Base-by-base conservation (phyloP, 2,113 vertebrate species). In the Scomber colias region DNA sequence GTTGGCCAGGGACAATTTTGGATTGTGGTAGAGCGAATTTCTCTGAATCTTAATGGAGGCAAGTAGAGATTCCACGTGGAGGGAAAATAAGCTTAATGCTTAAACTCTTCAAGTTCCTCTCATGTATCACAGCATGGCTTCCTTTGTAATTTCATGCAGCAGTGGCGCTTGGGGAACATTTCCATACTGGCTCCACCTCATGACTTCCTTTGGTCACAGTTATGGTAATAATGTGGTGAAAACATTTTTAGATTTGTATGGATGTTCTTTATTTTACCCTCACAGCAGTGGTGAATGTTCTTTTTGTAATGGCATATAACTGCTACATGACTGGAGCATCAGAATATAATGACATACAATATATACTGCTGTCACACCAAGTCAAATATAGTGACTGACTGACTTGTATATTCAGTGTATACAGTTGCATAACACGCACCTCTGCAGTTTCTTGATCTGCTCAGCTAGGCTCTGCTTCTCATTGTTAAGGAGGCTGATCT, bases 361-460 rank as follows among this genome's bases (percentile, higher is more conserved):
- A 35, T 5, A 35, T 35, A 5, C 14, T 16, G 14, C 49, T 9
- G 5, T 35, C 44, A 14, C 31, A 53, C 27, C 44, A 50, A 49
- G 30, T 31, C 14, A 48, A 4, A 62, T 7, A 16, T 27, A 17
- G 2, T 40, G 50, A 66, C n/a, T 53, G 11, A 30, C 30, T 55
- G 10, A 74, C 27, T 17, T 19, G 12, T 55, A n/a, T 13, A 46
- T 40, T 2, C 9, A 9, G 7, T 7, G 9, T 7, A 40, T 1
- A 40, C 35, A 9, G 7, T 40, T 40, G 35, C 8, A 40, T 40
- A 40, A 40, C 13, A 77, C 86, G 24, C 68, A 99, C 98, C 97
- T 97, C 92, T 99, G 96, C 75, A 99, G 96, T 81, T 96, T 97
- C 94, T 94, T 96, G 84, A 99, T 98, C 91, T 99, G 96, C 79